Base-by-base conservation (phyloP, 2,797 vertebrate species). In the Meda fulgida region DNA sequence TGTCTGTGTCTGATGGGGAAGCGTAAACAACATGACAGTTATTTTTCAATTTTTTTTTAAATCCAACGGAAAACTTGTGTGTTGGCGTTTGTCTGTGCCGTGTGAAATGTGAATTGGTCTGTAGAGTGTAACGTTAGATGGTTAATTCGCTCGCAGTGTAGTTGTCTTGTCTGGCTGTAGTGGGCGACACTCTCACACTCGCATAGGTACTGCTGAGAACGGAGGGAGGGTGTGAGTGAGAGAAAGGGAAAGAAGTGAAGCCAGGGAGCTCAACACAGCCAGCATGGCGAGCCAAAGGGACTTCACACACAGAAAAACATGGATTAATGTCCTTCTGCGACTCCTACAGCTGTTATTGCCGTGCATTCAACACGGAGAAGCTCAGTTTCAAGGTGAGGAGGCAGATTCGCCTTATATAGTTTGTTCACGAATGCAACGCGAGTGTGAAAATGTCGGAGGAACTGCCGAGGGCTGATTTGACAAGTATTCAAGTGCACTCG, bases 261-360 rank as follows among this genome's bases (percentile, higher is more conserved):
- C 91, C 78, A 91, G 81, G 91, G 92, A 92, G 89, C 89, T 89
- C 93, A 78, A 48, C 76, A 91, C 83, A 93, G 92, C 92, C 96
- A 96, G 97, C 96, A 98, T 98, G 97, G 97, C 96, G 96, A 96
- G 96, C 95, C 95, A 93, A 93, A 95, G 95, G 89, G 95, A 94
- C 93, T 94, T 96, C 93, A 95, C 94, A 88, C 94, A 96, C 92
- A 95, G 95, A 86, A 96, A 96, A 92, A 96, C 96, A 85, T 97
- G 97, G 94, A 95, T 97, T 93, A 97, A 97, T 91, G 93, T 98
- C 87, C 90, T 98, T 89, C 89, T 98, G 73, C 96, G 97, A 91
- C 92, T 98, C 91, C 94, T 98, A 88, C 97, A 98, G 75, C 92
- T 98, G 85, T 92, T 98, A 78, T 88, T 97, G 85, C 95, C 96